Conservation (phyloP, 2,113 vertebrate species). For the Indicator indicator region DNA sequence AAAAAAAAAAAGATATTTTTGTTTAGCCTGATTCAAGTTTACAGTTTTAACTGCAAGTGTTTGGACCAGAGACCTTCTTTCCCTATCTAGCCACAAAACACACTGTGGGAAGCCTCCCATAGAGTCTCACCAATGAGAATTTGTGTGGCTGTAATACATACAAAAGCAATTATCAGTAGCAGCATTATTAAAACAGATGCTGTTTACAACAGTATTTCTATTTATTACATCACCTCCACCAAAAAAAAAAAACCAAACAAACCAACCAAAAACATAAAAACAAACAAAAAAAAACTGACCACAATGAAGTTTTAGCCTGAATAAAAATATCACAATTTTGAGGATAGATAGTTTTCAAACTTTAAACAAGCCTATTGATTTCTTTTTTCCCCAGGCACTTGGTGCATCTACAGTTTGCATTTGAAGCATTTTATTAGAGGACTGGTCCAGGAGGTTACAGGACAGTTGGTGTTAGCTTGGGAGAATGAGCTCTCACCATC, state of each 20-base stretch:
- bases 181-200: background rate
- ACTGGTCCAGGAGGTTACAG: background rate
- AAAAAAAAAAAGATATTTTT: background rate
- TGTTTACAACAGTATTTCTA: background rate
- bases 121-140: background rate
- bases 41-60: background rate
- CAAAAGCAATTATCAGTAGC: background rate
- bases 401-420: background rate
- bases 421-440: background rate
- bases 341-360: background rate
- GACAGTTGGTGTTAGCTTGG: background rate
- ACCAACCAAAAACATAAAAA: too few species aligned
- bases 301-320: background rate
- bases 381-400: background rate
- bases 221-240: background rate
- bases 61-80: background rate
- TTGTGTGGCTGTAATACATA: background rate
- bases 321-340: background rate
- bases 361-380: background rate
- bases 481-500: background rate
- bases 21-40: background rate
- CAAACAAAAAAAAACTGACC: background rate
- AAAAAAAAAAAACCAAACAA: background rate
- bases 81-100: accelerated
- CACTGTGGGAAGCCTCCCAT: background rate